These are phyloP conservation scores for Spinus pinus DNA, from an alignment of 2,797 vertebrate species.

Conservation along the genomic window DNA sequence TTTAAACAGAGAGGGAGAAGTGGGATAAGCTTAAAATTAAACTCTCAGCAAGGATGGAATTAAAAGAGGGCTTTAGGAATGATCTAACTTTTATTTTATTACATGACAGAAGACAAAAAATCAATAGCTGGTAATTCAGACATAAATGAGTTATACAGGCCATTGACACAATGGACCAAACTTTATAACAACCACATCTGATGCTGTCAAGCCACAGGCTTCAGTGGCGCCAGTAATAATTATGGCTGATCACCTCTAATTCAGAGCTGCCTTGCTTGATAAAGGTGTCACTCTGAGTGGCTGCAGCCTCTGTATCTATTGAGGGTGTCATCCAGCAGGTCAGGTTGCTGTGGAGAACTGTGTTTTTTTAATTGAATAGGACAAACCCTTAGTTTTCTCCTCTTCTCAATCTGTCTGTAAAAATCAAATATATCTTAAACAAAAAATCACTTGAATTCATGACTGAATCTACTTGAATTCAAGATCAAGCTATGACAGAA, in stretches of 20 bases:
- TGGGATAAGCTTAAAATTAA: conserved; percentile 28
- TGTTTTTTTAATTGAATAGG: background rate
- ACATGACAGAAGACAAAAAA: conserved; percentile 77
- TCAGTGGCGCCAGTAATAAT: conserved; percentile 82
- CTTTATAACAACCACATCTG: conserved; percentile 78
- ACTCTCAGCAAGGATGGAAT: conserved; percentile 51
- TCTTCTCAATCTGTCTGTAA: background rate
- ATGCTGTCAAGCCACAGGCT: conserved; percentile 76
- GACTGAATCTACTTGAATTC: background rate
- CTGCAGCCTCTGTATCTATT: conserved; percentile 67
- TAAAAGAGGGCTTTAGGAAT: conserved; percentile 61
- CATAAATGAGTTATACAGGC: conserved; percentile 80
- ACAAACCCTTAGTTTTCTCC: conserved; percentile 3
- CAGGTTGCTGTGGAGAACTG: background rate
- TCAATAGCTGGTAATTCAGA: conserved; percentile 75
- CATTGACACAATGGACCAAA: conserved; percentile 79
- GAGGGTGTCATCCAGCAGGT: conserved; percentile 63
- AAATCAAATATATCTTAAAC: background rate
- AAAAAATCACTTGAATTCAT: background rate
- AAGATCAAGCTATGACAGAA: background rate
- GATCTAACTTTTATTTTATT: conserved; percentile 77
- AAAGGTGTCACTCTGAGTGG: conserved; percentile 76
- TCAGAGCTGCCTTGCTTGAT: conserved; percentile 76
- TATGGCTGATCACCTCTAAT: conserved; percentile 82
- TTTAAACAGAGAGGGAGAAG: background rate